phyloP scores from a whole-genome alignment of 2,797 vertebrate species.

The Coilia nasus region DNA sequence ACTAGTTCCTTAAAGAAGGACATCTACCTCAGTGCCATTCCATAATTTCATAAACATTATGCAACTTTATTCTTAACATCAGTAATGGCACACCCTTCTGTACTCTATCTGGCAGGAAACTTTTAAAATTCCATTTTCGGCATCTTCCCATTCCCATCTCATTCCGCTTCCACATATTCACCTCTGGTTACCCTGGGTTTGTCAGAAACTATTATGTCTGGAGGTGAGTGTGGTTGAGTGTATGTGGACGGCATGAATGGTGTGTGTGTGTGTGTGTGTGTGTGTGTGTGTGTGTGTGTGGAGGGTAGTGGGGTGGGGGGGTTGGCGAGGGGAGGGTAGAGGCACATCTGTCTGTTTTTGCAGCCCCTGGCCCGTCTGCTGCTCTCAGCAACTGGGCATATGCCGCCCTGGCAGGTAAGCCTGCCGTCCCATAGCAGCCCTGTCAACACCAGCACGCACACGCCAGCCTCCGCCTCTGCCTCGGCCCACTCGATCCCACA shows the following conservation, averaged over 20 bases:
- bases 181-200: background rate
- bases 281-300: background rate
- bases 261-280: background rate
- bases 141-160: no score
- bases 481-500: background rate
- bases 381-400: conserved; percentile 64
- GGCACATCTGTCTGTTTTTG: conserved; percentile 24
- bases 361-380: conserved; percentile 4
- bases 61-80: background rate
- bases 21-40: background rate
- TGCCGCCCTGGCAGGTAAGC: conserved; percentile 72
- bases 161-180: background rate
- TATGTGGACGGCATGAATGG: background rate
- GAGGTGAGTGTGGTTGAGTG: background rate
- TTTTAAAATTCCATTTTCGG: background rate
- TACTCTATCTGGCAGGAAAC: background rate
- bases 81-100: background rate
- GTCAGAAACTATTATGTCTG: background rate
- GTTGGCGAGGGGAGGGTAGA: background rate
- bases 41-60: background rate
- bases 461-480: background rate
- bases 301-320: background rate
- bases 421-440: conserved; percentile 41
- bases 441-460: conserved; percentile 3
- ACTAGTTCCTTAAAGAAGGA: background rate